A percentile compares a stretch with the other conserved stretches of the same genome.
phyloP scores from a whole-genome alignment of 2,797 vertebrate species.

The Sebastes jordani region DNA sequence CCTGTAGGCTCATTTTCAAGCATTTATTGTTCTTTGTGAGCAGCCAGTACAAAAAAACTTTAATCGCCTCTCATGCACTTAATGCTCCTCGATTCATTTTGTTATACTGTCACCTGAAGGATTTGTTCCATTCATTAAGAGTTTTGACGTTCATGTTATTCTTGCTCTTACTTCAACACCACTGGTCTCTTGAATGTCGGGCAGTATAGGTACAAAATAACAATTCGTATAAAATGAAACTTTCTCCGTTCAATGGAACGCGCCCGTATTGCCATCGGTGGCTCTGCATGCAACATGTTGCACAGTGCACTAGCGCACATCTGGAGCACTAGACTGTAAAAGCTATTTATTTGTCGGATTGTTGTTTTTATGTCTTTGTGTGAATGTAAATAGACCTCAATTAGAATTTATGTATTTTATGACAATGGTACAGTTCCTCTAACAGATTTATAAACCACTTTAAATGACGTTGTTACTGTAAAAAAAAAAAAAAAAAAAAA shows the following conservation, averaged over 20 bases:
- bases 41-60: background rate
- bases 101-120: background rate
- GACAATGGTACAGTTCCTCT: background rate
- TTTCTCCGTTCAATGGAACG: background rate
- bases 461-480: background rate
- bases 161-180: background rate
- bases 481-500: background rate
- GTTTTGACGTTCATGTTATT: background rate
- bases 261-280: background rate
- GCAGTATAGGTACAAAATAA: no score
- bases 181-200: background rate
- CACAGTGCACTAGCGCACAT: slow-evolving; percentile 70
- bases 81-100: background rate
- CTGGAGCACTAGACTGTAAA: slow-evolving; percentile 85
- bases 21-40: background rate
- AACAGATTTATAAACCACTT: slow-evolving; percentile 18
- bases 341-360: slow-evolving; percentile 49
- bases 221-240: background rate
- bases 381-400: slow-evolving; percentile 43
- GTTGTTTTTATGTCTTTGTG: slow-evolving; percentile 23
- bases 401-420: slow-evolving; percentile 19
- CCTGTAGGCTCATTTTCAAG: background rate
- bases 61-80: background rate
- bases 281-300: slow-evolving; percentile 64
- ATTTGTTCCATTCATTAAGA: background rate